Evolutionary conservation across 2,113 vertebrate species (phyloP).

Genomic region (Paracanthobrama guichenoti): DNA sequence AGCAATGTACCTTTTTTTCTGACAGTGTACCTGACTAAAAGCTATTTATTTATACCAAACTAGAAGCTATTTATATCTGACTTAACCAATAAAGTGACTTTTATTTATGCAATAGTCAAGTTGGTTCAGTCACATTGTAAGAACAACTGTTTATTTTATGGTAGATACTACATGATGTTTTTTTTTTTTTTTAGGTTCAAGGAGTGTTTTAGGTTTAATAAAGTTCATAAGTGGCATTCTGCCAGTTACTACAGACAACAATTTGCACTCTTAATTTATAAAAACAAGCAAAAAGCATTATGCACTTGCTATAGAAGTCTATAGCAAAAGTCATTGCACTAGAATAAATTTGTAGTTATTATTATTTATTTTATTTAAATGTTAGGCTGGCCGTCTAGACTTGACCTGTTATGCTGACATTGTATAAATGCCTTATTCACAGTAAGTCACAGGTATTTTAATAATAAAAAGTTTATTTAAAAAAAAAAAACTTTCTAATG

Average conservation of each 20-base stretch:
- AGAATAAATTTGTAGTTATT: too few species aligned
- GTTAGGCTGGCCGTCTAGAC: too few species aligned
- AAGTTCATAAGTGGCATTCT: too few species aligned
- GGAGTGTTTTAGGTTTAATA: too few species aligned
- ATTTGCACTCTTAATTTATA: neutral
- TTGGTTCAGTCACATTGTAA: neutral
- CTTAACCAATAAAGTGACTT: neutral
- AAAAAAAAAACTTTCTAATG: too few species aligned
- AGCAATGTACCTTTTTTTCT: too few species aligned
- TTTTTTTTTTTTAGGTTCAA: neutral
- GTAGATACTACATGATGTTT: neutral
- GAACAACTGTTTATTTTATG: neutral
- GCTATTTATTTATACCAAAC: neutral
- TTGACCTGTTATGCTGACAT: too few species aligned
- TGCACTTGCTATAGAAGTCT: neutral
- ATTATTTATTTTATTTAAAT: too few species aligned
- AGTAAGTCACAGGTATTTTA: too few species aligned
- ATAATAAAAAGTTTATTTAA: too few species aligned
- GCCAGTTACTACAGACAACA: neutral
- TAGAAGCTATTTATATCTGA: neutral
- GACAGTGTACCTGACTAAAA: too few species aligned
- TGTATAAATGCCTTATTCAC: too few species aligned
- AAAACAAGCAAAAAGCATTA: neutral
- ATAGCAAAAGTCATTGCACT: neutral
- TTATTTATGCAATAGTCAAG: neutral